A percentile compares a stretch with the other conserved stretches of the same genome.
phyloP scores from a whole-genome alignment of 2,797 vertebrate genomes.

The Poeciliopsis turneri region DNA sequence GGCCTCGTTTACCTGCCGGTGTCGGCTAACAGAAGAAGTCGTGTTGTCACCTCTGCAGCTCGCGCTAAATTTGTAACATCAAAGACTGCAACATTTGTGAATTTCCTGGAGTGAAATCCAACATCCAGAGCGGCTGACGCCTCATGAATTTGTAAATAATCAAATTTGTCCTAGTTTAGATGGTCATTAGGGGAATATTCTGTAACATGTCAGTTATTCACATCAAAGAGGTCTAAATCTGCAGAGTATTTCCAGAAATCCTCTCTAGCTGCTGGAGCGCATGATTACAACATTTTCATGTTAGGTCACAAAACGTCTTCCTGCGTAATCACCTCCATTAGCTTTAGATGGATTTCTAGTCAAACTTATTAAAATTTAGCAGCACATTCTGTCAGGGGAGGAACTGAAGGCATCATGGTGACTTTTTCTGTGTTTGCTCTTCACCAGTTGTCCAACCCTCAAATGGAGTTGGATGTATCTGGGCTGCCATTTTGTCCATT shows the following conservation, averaged over 20 bases:
- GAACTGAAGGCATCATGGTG: background rate
- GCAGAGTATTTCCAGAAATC: slow-evolving; percentile 26
- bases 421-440: background rate
- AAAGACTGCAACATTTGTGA: slow-evolving; percentile 4
- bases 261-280: slow-evolving; percentile 1
- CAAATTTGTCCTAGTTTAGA: slow-evolving; percentile 40
- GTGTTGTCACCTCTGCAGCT: background rate
- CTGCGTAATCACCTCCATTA: slow-evolving; percentile 10
- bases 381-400: background rate
- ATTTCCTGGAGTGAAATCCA: slow-evolving; percentile 12
- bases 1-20: background rate
- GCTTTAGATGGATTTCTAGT: background rate
- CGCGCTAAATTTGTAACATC: slow-evolving; percentile 8
- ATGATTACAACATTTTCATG: slow-evolving; percentile 3
- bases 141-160: slow-evolving; percentile 37
- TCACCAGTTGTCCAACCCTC: background rate
- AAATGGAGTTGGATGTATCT: background rate
- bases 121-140: slow-evolving; percentile 6
- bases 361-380: background rate
- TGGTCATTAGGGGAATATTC: slow-evolving; percentile 29
- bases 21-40: background rate
- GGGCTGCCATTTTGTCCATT: too few species aligned
- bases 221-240: slow-evolving; percentile 33
- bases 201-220: slow-evolving; percentile 23
- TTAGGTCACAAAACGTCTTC: background rate